phyloP scores from a whole-genome alignment of 1,140 invertebrate genomes.

The Himalopsyche phryganea region DNA sequence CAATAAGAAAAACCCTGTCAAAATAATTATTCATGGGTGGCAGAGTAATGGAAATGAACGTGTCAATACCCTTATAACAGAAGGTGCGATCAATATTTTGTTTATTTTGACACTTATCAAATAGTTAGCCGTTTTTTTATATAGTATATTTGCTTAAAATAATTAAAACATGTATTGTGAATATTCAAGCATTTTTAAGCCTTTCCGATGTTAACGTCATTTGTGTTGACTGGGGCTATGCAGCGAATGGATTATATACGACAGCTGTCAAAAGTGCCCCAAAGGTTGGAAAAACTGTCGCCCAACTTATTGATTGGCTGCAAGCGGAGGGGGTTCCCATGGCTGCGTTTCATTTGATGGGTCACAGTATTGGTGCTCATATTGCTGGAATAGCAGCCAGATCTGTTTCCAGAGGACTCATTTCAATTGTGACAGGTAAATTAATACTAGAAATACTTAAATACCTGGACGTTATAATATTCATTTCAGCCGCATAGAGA shows the following conservation, averaged over 20 bases:
- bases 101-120: no score
- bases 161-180: not conserved
- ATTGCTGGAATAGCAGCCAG: slow-evolving; percentile 50
- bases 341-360: slow-evolving; percentile 50
- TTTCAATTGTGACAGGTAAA: slow-evolving; percentile 21
- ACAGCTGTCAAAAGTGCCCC: slow-evolving; percentile 46
- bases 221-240: slow-evolving; percentile 26
- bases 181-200: slow-evolving; percentile 37
- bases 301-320: slow-evolving; percentile 50
- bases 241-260: slow-evolving; percentile 38
- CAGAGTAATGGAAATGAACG: slow-evolving; percentile 2
- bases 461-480: no score
- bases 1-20: slow-evolving; percentile 15
- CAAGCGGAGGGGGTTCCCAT: slow-evolving; percentile 38
- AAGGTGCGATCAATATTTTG: slow-evolving; percentile 14
- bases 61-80: slow-evolving; percentile 5
- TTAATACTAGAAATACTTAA: no score
- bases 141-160: not conserved
- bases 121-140: not conserved
- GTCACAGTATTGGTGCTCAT: slow-evolving; percentile 60
- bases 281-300: slow-evolving; percentile 43
- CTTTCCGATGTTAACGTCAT: slow-evolving; percentile 37
- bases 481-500: no score
- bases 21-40: slow-evolving; percentile 27
- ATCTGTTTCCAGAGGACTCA: slow-evolving; percentile 22